Percentiles rank a stretch among this genome's conserved stretches.
phyloP scores from a whole-genome alignment of 2,113 vertebrate species.

The Rutilus rutilus region DNA sequence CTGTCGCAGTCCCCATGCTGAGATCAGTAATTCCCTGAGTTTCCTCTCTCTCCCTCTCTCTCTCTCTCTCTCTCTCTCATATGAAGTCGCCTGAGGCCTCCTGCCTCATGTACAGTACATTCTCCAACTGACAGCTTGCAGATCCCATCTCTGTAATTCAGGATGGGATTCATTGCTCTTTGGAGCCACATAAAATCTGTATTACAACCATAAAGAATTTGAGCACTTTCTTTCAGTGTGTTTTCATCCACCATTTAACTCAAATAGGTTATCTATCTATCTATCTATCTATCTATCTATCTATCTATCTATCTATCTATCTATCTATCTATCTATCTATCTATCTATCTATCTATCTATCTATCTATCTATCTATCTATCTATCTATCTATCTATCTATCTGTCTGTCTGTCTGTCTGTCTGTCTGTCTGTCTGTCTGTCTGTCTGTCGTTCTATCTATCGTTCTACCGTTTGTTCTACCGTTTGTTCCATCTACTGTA shows the following conservation, averaged over 20 bases:
- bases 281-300: not conserved
- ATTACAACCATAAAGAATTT: constrained; percentile 78
- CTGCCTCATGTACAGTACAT: constrained; percentile 67
- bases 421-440: not conserved
- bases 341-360: not conserved
- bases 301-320: not conserved
- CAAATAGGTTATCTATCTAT: constrained; percentile 59
- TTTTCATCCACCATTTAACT: constrained; percentile 62
- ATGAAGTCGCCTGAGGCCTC: constrained; percentile 59
- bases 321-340: not conserved
- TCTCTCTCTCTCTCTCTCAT: too few relatives aligned
- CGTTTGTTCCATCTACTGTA: not conserved
- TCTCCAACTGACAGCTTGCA: constrained; percentile 66
- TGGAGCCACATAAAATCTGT: constrained; percentile 78
- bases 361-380: not conserved
- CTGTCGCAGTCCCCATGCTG: constrained; percentile 56
- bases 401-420: not conserved
- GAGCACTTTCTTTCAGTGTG: constrained; percentile 55
- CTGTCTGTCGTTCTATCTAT: not conserved
- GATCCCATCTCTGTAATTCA: constrained; percentile 77
- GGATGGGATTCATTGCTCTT: constrained; percentile 75
- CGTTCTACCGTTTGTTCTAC: not conserved
- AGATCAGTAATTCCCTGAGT: constrained; percentile 60
- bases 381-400: not conserved
- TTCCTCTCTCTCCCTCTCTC: not conserved